Conservation (phyloP, 1,140 invertebrate genomes). For the Aethina tumida region DNA sequence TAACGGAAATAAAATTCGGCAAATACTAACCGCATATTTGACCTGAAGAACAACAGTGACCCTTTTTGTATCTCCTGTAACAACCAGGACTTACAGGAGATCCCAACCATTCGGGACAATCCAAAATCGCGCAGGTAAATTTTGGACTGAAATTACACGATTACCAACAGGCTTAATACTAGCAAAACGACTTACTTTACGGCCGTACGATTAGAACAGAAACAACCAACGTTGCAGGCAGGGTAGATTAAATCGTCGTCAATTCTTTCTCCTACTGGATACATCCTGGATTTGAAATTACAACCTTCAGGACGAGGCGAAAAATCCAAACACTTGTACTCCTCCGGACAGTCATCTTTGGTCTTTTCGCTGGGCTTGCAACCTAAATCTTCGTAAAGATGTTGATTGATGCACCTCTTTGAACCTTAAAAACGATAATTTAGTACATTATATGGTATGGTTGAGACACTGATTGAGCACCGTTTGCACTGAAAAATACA, state of each 20-base stretch:
- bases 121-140: conserved; percentile 18
- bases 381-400: conserved; percentile 20
- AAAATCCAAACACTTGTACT: conserved; percentile 15
- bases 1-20: too few relatives aligned
- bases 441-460: too few relatives aligned
- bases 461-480: too few relatives aligned
- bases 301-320: conserved; percentile 9
- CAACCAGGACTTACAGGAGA: conserved; percentile 11
- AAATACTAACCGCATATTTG: conserved; percentile 18
- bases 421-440: too few relatives aligned
- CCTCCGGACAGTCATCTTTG: conserved; percentile 13
- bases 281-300: conserved; percentile 12
- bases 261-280: conserved; percentile 12
- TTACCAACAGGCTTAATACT: background rate
- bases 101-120: conserved; percentile 19
- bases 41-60: conserved; percentile 18
- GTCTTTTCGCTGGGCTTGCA: conserved; percentile 11
- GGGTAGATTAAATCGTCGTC: conserved; percentile 11
- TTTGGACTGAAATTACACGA: conserved; percentile 9
- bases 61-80: conserved; percentile 18
- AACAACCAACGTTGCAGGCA: conserved; percentile 16
- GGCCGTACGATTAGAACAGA: conserved; percentile 9
- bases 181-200: conserved; percentile 13
- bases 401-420: too few relatives aligned
- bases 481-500: too few relatives aligned